Percentiles rank a stretch among this genome's conserved stretches.
Conservation (phyloP, 2,113 vertebrate genomes). For the Pygoscelis antarcticus region DNA sequence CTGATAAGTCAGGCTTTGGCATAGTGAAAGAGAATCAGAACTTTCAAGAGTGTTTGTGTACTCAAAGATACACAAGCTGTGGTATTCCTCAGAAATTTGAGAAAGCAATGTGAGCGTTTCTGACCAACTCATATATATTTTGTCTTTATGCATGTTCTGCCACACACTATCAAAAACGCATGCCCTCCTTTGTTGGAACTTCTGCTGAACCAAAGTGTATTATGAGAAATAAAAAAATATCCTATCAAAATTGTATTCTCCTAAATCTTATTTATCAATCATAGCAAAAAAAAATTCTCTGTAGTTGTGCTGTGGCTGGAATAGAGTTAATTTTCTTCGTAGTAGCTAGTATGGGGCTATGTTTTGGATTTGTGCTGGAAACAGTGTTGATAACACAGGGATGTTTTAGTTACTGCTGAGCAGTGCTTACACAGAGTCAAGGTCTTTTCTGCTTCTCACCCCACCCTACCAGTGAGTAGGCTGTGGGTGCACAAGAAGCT, state of each 20-base stretch:
- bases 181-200: background rate
- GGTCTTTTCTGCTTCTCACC: too few species aligned
- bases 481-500: too few species aligned
- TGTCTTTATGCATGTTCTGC: background rate
- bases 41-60: background rate
- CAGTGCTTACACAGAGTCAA: too few species aligned
- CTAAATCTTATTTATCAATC: background rate
- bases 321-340: too few species aligned
- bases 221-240: background rate
- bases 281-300: background rate
- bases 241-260: background rate
- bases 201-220: background rate
- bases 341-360: too few species aligned
- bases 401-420: too few species aligned
- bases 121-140: background rate
- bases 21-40: background rate
- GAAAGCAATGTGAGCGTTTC: background rate
- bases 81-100: background rate
- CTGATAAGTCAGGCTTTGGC: background rate
- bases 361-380: too few species aligned
- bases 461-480: too few species aligned
- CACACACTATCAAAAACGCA: background rate
- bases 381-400: too few species aligned
- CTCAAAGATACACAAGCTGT: background rate
- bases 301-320: too few species aligned